Percentiles rank a stretch among this genome's conserved stretches.
Evolutionary conservation across 2,888 invertebrate species (phyloP).

Genomic region (Hypomecis atomaria): DNA sequence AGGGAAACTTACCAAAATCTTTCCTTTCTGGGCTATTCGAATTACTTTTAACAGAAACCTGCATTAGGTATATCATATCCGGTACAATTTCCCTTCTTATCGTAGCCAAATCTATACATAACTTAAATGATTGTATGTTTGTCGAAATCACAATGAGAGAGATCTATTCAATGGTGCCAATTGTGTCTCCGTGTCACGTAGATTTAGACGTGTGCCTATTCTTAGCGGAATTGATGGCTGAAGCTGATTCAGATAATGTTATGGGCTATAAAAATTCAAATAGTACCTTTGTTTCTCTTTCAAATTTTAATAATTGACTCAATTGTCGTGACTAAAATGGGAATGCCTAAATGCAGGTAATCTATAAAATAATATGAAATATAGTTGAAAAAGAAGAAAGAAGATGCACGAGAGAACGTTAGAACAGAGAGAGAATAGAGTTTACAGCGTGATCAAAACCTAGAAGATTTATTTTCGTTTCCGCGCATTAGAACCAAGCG

Average conservation of each 20-base stretch:
- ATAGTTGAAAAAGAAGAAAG: too few relatives aligned
- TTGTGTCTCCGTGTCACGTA: slow-evolving; percentile 36
- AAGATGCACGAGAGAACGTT: too few relatives aligned
- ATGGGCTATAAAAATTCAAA: not conserved
- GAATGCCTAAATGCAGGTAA: too few relatives aligned
- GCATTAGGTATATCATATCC: not conserved
- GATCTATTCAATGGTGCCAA: slow-evolving; percentile 41
- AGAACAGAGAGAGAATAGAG: too few relatives aligned
- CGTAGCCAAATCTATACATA: slow-evolving; percentile 32
- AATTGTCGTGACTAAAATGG: too few relatives aligned
- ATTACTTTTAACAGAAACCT: slow-evolving; percentile 3
- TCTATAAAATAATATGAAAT: too few relatives aligned
- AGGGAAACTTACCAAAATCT: too few relatives aligned
- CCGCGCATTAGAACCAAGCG: too few relatives aligned
- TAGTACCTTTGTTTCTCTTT: not conserved
- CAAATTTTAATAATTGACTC: too few relatives aligned
- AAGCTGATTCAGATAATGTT: not conserved
- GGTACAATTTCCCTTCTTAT: slow-evolving; percentile 25
- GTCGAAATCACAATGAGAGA: slow-evolving; percentile 38
- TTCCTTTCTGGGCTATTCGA: too few relatives aligned
- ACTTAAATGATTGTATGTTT: slow-evolving; percentile 33
- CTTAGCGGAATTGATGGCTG: slow-evolving; percentile 19
- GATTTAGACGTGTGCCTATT: slow-evolving; percentile 32
- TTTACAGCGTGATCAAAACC: too few relatives aligned
- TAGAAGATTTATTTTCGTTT: too few relatives aligned